Percentiles rank a stretch among this genome's conserved stretches.
Conservation (phyloP, 2,113 vertebrate genomes). For the Stegastes partitus region DNA sequence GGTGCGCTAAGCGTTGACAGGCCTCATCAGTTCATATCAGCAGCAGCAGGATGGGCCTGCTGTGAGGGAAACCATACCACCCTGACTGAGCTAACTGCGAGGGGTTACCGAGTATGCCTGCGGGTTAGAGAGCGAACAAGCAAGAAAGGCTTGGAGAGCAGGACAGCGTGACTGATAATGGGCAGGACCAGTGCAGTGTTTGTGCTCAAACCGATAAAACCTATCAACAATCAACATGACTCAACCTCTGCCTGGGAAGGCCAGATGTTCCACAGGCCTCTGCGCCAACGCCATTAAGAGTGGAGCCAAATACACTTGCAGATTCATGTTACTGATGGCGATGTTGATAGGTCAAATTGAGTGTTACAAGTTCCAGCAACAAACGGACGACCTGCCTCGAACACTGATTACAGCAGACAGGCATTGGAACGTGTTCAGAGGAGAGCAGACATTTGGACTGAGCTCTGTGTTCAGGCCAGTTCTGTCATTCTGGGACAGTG, state of each 20-base stretch:
- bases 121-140: neutral
- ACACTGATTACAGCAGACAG: slow-evolving; percentile 70
- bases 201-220: slow-evolving; percentile 57
- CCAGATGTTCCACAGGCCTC: slow-evolving; percentile 80
- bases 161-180: slow-evolving; percentile 18
- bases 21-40: slow-evolving; percentile 81
- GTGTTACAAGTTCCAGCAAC: slow-evolving; percentile 74
- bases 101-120: neutral
- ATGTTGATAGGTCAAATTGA: slow-evolving; percentile 79
- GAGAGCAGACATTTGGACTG: slow-evolving; percentile 50
- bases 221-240: slow-evolving; percentile 63
- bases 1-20: slow-evolving; percentile 72
- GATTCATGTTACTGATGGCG: slow-evolving; percentile 73
- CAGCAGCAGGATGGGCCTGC: slow-evolving; percentile 46
- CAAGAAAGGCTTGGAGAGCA: neutral
- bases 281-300: slow-evolving; percentile 74
- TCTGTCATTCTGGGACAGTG: slow-evolving; percentile 52
- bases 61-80: slow-evolving; percentile 70
- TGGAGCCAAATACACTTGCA: slow-evolving; percentile 75
- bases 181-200: slow-evolving; percentile 17
- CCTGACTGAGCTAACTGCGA: slow-evolving; percentile 5
- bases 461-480: slow-evolving; percentile 38
- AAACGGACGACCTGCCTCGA: slow-evolving; percentile 62
- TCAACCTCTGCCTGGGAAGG: slow-evolving; percentile 61
- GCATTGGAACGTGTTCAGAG: slow-evolving; percentile 55